phyloP scores from a whole-genome alignment of 1,140 invertebrate genomes.

The Drosophila sp. region DNA sequence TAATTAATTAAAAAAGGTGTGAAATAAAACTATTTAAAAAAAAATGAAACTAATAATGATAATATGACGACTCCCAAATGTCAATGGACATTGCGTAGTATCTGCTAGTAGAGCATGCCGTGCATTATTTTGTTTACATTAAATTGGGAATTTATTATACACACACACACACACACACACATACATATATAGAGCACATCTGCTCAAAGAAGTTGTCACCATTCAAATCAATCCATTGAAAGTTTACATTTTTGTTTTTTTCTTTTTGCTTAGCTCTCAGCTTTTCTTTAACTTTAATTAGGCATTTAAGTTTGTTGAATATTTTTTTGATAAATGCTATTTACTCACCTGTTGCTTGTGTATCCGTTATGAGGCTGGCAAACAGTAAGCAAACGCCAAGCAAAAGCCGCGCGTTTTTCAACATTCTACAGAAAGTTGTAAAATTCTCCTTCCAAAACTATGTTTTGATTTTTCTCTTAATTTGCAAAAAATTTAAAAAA shows the following conservation, averaged over 20 bases:
- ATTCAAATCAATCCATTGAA: slow-evolving; percentile 9
- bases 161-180: no score
- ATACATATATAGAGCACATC: no score
- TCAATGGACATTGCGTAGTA: no score
- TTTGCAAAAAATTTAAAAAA: slow-evolving; percentile 8
- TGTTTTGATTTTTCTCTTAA: slow-evolving; percentile 13
- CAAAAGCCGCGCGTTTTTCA: slow-evolving; percentile 52
- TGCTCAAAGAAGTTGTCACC: not conserved
- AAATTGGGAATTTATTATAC: not conserved
- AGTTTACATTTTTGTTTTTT: slow-evolving; percentile 5
- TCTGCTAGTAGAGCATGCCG: no score
- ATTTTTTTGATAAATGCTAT: slow-evolving; percentile 1
- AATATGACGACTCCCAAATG: no score
- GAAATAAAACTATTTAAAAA: no score
- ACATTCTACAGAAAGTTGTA: slow-evolving; percentile 50
- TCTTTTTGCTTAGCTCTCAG: not conserved
- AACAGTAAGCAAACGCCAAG: slow-evolving; percentile 56
- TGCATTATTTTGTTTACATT: no score
- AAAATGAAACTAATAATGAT: no score
- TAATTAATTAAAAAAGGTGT: no score
- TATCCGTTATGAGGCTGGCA: slow-evolving; percentile 57
- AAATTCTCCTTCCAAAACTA: slow-evolving; percentile 18
- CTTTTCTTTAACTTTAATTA: not conserved
- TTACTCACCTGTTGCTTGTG: slow-evolving; percentile 58
- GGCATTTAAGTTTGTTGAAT: not conserved